phyloP scores from a whole-genome alignment of 2,888 invertebrate species.

The Sthenelais limicola region DNA sequence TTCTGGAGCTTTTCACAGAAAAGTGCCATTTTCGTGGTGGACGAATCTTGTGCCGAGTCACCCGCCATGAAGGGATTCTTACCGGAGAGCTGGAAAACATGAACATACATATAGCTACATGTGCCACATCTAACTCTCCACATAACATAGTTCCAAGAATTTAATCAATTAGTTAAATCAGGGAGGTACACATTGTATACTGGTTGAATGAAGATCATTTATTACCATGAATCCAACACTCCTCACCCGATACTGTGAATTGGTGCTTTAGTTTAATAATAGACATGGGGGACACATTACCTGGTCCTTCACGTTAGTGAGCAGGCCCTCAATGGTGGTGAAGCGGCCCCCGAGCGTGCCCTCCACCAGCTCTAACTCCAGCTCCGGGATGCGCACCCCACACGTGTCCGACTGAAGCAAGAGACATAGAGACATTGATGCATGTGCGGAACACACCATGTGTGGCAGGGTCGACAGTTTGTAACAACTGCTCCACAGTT shows the following conservation, averaged over 20 bases:
- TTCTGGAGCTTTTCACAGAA: constrained; percentile 81
- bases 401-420: constrained; percentile 90
- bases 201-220: too few species aligned
- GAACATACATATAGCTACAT: constrained; percentile 34
- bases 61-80: constrained; percentile 79
- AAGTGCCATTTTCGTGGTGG: constrained; percentile 74
- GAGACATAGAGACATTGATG: too few species aligned
- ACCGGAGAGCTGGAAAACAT: constrained; percentile 75
- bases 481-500: too few species aligned
- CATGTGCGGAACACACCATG: too few species aligned
- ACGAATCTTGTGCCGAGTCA: constrained; percentile 77
- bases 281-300: too few species aligned
- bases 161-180: neutral
- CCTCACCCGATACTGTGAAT: too few species aligned
- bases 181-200: too few species aligned
- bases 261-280: too few species aligned
- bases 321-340: constrained; percentile 93
- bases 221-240: too few species aligned
- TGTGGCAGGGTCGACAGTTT: too few species aligned
- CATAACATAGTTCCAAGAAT: neutral
- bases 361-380: constrained; percentile 86
- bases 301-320: constrained; percentile 82
- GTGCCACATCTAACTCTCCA: constrained; percentile 39
- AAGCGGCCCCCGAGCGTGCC: constrained; percentile 92
- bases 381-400: constrained; percentile 84